Conservation (phyloP, 2,888 invertebrate species). For the Crossocerus cetratus region DNA sequence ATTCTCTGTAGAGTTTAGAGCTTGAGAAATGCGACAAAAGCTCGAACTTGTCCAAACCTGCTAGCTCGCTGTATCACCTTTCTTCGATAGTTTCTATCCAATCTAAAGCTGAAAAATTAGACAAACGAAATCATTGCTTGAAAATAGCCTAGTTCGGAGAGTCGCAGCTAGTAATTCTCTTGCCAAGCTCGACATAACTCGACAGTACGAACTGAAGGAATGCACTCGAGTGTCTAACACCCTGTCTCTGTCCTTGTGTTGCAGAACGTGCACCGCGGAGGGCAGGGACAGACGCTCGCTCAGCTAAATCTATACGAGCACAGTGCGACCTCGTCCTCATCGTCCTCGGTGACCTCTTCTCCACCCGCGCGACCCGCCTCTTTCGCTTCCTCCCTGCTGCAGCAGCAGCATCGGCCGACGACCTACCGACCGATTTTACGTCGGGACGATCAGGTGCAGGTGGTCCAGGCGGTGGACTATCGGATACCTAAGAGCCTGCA, state of each 20-base stretch:
- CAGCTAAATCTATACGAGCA: conserved; percentile 50
- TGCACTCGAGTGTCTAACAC: conserved; percentile 34
- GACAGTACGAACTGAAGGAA: too few relatives aligned
- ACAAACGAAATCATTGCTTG: too few relatives aligned
- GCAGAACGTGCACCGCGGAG: conserved; percentile 75
- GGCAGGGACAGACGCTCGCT: conserved; percentile 73
- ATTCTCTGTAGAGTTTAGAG: too few relatives aligned
- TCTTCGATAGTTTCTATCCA: too few relatives aligned
- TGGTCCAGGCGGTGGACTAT: conserved; percentile 69
- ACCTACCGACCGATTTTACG: conserved; percentile 70
- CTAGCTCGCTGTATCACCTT: too few relatives aligned
- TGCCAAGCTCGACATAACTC: too few relatives aligned
- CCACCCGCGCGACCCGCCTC: conserved; percentile 48
- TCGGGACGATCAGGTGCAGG: conserved; percentile 67
- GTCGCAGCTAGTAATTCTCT: too few relatives aligned
- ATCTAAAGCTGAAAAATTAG: too few relatives aligned
- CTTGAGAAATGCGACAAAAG: too few relatives aligned
- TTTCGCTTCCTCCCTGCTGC: conserved; percentile 50
- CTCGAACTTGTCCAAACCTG: too few relatives aligned
- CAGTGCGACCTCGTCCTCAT: conserved; percentile 35
- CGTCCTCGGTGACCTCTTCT: conserved; percentile 52
- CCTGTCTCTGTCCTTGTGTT: conserved; percentile 77
- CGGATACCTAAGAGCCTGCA: conserved; percentile 63
- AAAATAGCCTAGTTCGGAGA: too few relatives aligned
- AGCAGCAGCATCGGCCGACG: conserved; percentile 67